These are phyloP conservation scores for Formica exsecta DNA, from an alignment of 1,140 invertebrate species.

Conservation along the genomic window DNA sequence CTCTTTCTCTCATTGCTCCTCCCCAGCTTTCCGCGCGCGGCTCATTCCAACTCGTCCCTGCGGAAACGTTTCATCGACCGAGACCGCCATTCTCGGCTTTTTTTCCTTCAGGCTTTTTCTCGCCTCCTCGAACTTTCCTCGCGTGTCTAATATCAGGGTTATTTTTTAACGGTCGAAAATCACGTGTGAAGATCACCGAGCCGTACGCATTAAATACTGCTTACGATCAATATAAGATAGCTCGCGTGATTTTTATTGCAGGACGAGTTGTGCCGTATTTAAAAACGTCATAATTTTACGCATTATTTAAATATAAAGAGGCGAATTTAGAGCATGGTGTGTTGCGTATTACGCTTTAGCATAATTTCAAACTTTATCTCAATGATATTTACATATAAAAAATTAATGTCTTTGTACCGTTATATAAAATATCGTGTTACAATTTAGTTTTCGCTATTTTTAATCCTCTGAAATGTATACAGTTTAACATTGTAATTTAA, in stretches of 20 bases:
- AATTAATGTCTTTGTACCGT: background rate
- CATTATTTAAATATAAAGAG: too few species aligned
- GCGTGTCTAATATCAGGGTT: conserved; percentile 70
- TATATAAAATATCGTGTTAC: background rate
- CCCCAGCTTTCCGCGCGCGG: conserved; percentile 63
- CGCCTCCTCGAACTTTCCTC: conserved; percentile 69
- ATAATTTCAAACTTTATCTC: background rate
- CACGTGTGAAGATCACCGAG: conserved; percentile 39
- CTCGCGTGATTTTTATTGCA: background rate
- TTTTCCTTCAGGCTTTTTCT: conserved; percentile 61
- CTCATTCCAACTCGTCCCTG: conserved; percentile 78
- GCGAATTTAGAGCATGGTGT: background rate
- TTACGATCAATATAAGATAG: conserved; percentile 25
- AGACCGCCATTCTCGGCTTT: conserved; percentile 59
- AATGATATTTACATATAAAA: background rate
- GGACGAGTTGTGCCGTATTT: background rate
- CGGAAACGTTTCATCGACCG: conserved; percentile 85
- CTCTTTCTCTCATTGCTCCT: conserved; percentile 47
- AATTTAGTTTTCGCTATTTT: background rate
- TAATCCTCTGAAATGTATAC: background rate
- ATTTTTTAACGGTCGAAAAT: conserved; percentile 39
- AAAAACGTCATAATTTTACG: background rate
- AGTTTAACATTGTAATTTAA: conserved; percentile 35
- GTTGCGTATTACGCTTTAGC: too few species aligned
- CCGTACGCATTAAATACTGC: conserved; percentile 38